Conservation (phyloP, 2,888 invertebrate genomes). For the Aphidius colemani region DNA sequence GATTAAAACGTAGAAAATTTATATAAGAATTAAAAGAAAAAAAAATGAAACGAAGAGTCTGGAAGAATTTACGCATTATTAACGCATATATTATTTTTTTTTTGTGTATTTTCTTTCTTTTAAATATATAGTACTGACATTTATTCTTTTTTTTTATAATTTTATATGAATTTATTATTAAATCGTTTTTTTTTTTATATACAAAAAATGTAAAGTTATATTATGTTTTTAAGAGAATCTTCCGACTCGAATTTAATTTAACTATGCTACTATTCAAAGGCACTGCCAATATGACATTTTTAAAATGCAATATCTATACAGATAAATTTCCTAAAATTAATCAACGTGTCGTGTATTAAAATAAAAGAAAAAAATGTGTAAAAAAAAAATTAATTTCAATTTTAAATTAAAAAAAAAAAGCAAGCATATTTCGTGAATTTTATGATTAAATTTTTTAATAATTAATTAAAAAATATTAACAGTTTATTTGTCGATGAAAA, state of each 20-base stretch:
- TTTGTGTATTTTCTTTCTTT: not conserved
- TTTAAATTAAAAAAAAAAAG: no score
- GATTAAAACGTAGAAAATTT: conserved; percentile 29
- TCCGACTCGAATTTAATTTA: conserved; percentile 14
- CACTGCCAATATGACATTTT: not conserved
- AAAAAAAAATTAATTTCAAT: no score
- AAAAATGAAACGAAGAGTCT: conserved; percentile 17
- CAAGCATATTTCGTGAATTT: no score
- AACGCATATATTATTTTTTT: not conserved
- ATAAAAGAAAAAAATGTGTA: no score
- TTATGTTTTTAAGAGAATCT: conserved; percentile 8
- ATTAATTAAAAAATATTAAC: no score
- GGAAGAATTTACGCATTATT: conserved; percentile 2
- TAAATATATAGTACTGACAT: conserved; percentile 18
- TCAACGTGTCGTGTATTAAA: no score
- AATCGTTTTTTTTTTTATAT: not conserved
- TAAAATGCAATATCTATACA: no score
- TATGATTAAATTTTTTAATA: no score
- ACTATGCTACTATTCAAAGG: conserved; percentile 11
- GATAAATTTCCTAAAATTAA: no score
- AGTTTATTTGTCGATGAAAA: no score
- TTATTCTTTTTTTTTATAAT: conserved; percentile 11
- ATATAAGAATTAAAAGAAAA: conserved; percentile 19
- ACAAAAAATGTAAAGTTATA: not conserved
- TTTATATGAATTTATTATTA: not conserved